A percentile compares a stretch with the other conserved stretches of the same genome.
These are phyloP conservation scores for Steromphala cineraria DNA, from an alignment of 2,888 invertebrate species.

Conservation along the genomic window DNA sequence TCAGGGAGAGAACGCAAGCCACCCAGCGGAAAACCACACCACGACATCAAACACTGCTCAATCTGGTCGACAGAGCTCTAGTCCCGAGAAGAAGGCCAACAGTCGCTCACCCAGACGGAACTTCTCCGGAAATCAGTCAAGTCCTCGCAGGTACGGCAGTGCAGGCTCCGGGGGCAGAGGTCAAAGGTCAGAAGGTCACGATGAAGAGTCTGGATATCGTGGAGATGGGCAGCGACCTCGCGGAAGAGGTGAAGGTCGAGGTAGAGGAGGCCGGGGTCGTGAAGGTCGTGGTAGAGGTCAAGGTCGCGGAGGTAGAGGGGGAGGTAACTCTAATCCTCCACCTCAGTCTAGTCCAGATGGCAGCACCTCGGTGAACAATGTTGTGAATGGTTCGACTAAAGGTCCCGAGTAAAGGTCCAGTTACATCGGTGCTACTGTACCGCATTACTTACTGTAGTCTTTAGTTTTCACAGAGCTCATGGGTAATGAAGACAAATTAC, in stretches of 20 bases:
- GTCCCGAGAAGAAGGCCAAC: background rate
- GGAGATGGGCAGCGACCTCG: slow-evolving; percentile 1
- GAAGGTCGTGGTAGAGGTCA: slow-evolving; percentile 34
- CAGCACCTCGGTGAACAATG: background rate
- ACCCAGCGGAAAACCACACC: background rate
- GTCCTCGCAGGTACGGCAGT: slow-evolving; percentile 3
- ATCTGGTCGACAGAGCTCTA: background rate
- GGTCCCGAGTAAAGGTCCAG: background rate
- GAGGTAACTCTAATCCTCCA: slow-evolving; percentile 13
- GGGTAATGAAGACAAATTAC: no score
- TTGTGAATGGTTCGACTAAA: background rate
- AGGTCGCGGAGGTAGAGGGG: slow-evolving; percentile 28
- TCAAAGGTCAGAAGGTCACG: background rate
- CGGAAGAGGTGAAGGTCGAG: slow-evolving; percentile 29
- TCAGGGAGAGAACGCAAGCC: background rate
- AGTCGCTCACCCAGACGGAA: slow-evolving; percentile 1
- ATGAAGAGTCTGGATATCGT: background rate
- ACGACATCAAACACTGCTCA: background rate
- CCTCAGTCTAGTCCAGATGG: background rate
- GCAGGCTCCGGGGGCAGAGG: background rate
- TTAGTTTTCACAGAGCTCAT: no score
- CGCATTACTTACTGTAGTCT: background rate
- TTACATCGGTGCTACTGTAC: background rate
- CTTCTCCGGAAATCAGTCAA: background rate
- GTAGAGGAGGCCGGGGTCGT: slow-evolving; percentile 43